A percentile compares a stretch with the other conserved stretches of the same genome.
phyloP scores from a whole-genome alignment of 2,888 invertebrate genomes.

The Chaetogeoica ovagalla region DNA sequence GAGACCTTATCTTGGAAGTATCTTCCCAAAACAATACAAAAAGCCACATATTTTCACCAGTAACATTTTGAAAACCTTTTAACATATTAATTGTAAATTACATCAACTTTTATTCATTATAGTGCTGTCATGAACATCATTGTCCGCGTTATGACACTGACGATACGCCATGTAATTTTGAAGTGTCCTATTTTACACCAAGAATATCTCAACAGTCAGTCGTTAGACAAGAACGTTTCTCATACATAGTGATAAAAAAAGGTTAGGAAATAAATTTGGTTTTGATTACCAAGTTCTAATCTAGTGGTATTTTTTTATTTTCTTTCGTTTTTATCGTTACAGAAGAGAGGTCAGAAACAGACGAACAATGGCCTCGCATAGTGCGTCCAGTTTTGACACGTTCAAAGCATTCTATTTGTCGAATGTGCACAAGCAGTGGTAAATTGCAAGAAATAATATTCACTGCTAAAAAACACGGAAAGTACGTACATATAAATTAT shows the following conservation, averaged over 20 bases:
- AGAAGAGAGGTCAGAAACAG: slow-evolving; percentile 62
- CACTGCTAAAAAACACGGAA: slow-evolving; percentile 74
- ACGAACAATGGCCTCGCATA: slow-evolving; percentile 77
- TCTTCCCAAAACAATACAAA: slow-evolving; percentile 57
- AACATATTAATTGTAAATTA: slow-evolving; percentile 40
- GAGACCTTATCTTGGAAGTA: slow-evolving; percentile 70
- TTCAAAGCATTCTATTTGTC: slow-evolving; percentile 75
- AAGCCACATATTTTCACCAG: slow-evolving; percentile 76
- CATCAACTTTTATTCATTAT: slow-evolving; percentile 57
- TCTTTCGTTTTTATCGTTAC: slow-evolving; percentile 20
- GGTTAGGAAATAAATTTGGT: slow-evolving; percentile 61
- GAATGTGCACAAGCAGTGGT: slow-evolving; percentile 75
- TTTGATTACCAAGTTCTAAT: slow-evolving; percentile 24
- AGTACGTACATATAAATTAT: slow-evolving; percentile 62
- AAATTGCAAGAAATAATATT: slow-evolving; percentile 76
- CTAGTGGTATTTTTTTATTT: too few species aligned
- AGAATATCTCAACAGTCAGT: slow-evolving; percentile 62
- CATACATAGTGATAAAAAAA: slow-evolving; percentile 82
- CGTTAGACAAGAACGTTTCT: slow-evolving; percentile 67
- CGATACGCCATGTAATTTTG: slow-evolving; percentile 78
- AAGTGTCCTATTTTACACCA: slow-evolving; percentile 65
- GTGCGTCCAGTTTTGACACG: slow-evolving; percentile 72
- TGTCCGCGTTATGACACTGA: slow-evolving; percentile 75
- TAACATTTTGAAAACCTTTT: slow-evolving; percentile 61
- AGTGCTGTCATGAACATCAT: slow-evolving; percentile 79